phyloP scores from a whole-genome alignment of 2,888 invertebrate species.

The Sipha maydis region DNA sequence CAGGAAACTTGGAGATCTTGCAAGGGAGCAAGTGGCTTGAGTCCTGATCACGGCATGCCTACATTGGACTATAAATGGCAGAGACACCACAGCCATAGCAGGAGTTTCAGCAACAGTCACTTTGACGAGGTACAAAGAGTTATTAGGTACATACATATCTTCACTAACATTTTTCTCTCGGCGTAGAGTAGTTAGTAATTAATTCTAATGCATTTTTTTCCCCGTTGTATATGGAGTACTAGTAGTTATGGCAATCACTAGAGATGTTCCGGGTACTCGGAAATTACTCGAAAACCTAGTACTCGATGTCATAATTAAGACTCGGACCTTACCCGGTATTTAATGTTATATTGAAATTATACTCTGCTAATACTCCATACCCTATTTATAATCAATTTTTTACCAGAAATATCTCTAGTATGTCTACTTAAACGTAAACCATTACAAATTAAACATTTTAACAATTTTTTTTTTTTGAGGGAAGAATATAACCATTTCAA shows the following conservation, averaged over 20 bases:
- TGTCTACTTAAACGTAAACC: too few species aligned
- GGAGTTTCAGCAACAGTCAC: slow-evolving; percentile 56
- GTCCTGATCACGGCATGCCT: slow-evolving; percentile 54
- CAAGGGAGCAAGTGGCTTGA: slow-evolving; percentile 41
- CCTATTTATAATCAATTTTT: too few species aligned
- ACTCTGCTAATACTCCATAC: too few species aligned
- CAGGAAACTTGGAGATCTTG: slow-evolving; percentile 58
- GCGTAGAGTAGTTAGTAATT: background rate
- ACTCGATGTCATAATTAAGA: too few species aligned
- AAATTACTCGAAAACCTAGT: too few species aligned
- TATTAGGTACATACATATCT: slow-evolving; percentile 13
- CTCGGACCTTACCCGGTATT: too few species aligned
- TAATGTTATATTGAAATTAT: too few species aligned
- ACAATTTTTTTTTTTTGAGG: background rate
- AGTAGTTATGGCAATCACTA: too few species aligned
- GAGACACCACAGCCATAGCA: slow-evolving; percentile 53
- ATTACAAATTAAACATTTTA: background rate
- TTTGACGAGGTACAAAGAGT: slow-evolving; percentile 53
- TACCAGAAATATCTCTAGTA: too few species aligned
- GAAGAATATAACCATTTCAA: background rate
- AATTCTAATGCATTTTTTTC: background rate
- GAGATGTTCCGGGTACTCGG: too few species aligned
- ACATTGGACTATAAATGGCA: slow-evolving; percentile 54
- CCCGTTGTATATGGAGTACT: too few species aligned
- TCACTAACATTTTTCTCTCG: background rate